Evolutionary conservation across 2,797 vertebrate genomes (phyloP), one percentile per base, ranked within the genome.

Genomic region (Tamandua tetradactyla): DNA sequence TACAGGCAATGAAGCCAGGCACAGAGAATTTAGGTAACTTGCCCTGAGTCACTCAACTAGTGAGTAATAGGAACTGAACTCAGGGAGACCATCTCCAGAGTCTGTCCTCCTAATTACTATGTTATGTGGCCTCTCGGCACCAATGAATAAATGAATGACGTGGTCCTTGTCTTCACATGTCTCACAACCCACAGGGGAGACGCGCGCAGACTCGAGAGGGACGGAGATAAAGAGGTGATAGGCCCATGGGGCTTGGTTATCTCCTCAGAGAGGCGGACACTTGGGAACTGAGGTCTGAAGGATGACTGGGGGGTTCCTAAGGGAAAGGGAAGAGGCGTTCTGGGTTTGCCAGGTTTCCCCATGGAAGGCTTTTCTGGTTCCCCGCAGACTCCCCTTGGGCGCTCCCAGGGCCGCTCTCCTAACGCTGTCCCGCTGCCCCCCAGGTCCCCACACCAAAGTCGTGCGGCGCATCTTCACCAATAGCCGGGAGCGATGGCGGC

Each of bases 401-500:
- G 32, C 27, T 64, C 71, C 40, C 79, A 14, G 2, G 12, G 20
- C 55, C 23, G 5, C 75, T 47, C 23, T 79, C 49, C 57, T 88
- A 64, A 93, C 61, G 15, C 30, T 30, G 27, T 76, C 52, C 74
- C 91, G 40, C 75, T 17, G 27, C 20, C 66, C 91, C 79, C 62
- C 97, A 99, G 99, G 99, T 96, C 98, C 99, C 18, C 98, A 98
- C 78, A 98, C 99, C 0, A 99, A 98, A 87, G 97, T 99, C 12
- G 99, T 99, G 3, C 98, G 98, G 0, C 98, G 99, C 49, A 98
- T 99, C 96, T 99, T 99, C 97, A 99, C 99, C 96, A 99, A 99
- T 95, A 99, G 98, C 76, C 98, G 99, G 2, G 99, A 99, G 90
- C 98, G 99, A 0, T 99, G 99, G 98, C 98, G 99, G 0, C 99